Conservation (phyloP, 2,113 vertebrate species). For the Gobiocypris rarus region DNA sequence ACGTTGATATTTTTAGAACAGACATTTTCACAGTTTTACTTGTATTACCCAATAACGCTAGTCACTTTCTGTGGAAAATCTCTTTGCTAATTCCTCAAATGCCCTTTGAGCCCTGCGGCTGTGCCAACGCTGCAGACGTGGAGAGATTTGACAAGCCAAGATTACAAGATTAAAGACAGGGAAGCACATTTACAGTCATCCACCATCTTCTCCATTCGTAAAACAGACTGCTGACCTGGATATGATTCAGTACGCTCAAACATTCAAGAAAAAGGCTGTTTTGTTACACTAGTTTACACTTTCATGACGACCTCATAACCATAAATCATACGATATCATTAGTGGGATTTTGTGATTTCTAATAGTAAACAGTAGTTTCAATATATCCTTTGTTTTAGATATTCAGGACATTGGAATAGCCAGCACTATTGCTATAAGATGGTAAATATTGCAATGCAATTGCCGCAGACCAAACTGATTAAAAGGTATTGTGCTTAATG, state of each 20-base stretch:
- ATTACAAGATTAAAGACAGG: constrained; percentile 39
- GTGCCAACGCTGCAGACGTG: not conserved
- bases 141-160: constrained; percentile 23
- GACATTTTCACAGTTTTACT: not conserved
- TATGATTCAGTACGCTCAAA: constrained; percentile 23
- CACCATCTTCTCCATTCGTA: constrained; percentile 15
- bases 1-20: not conserved
- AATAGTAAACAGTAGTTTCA: not conserved
- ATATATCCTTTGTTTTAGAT: not conserved
- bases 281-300: not conserved
- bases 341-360: not conserved
- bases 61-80: constrained; percentile 16
- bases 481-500: not conserved
- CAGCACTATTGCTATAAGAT: constrained; percentile 2
- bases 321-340: not conserved
- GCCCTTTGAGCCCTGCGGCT: constrained; percentile 35
- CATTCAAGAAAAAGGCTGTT: not conserved
- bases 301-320: not conserved
- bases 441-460: constrained; percentile 21
- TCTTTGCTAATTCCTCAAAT: constrained; percentile 43
- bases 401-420: not conserved
- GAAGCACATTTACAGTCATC: constrained; percentile 28
- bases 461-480: not conserved
- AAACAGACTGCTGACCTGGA: constrained; percentile 38
- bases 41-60: not conserved